Conservation (phyloP, 2,888 invertebrate species). For the Athalia circularis region DNA sequence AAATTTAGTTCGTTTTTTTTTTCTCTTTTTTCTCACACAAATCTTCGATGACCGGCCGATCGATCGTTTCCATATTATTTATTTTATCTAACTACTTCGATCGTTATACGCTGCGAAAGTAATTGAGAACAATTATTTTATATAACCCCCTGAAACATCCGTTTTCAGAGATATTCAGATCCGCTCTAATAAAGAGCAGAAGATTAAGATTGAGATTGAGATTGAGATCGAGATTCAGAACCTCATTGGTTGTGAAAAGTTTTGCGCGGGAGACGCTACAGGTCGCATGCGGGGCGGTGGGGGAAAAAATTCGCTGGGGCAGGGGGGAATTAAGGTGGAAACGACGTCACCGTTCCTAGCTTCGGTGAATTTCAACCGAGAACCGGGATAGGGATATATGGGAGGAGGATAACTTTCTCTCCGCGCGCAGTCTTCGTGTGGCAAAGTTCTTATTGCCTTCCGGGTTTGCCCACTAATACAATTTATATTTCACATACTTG, state of each 20-base stretch:
- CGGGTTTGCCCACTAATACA: constrained; percentile 23
- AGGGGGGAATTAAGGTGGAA: too few relatives aligned
- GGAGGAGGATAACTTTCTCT: constrained; percentile 43
- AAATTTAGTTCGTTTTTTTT: too few relatives aligned
- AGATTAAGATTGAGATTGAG: background rate
- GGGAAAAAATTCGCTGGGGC: too few relatives aligned
- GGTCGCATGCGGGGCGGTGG: too few relatives aligned
- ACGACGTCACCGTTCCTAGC: too few relatives aligned
- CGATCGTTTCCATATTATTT: background rate
- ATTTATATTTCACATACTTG: background rate
- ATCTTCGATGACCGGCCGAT: background rate
- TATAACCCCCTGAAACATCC: too few relatives aligned
- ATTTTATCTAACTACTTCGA: background rate
- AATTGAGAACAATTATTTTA: too few relatives aligned
- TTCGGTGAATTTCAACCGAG: background rate
- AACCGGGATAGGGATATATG: background rate
- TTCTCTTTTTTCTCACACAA: background rate
- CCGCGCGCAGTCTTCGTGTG: constrained; percentile 27
- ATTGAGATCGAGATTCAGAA: background rate
- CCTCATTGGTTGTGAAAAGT: background rate
- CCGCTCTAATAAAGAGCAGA: too few relatives aligned
- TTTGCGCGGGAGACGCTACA: background rate
- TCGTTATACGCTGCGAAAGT: too few relatives aligned
- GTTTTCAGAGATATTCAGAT: too few relatives aligned
- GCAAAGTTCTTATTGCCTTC: constrained; percentile 33